Percentiles rank a stretch among this genome's conserved stretches.
phyloP scores from a whole-genome alignment of 2,113 vertebrate genomes.

The Oreotrochilus melanogaster region DNA sequence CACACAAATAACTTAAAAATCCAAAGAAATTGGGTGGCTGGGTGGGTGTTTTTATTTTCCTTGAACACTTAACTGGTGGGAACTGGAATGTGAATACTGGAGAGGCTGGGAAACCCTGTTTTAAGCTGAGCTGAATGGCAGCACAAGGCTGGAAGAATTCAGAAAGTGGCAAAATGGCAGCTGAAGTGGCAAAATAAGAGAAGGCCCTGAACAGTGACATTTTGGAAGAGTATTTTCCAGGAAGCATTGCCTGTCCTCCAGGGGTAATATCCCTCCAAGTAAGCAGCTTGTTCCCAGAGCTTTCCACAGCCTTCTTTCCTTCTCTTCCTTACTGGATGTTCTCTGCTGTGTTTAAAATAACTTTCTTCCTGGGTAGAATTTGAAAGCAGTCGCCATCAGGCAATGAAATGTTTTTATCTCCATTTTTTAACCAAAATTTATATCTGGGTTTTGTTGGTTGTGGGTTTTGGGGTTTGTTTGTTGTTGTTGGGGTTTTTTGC shows the following conservation, averaged over 20 bases:
- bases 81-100: not conserved
- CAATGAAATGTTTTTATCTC: slow-evolving; percentile 16
- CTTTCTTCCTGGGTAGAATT: not conserved
- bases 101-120: not conserved
- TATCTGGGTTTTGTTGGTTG: not conserved
- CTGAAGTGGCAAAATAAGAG: fast-evolving
- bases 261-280: not conserved
- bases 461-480: no score
- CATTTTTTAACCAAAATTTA: not conserved
- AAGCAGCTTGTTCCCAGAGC: not conserved
- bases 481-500: not conserved
- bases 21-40: not conserved
- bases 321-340: not conserved
- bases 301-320: not conserved
- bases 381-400: not conserved
- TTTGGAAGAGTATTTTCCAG: not conserved
- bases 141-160: not conserved
- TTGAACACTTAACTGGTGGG: not conserved
- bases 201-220: not conserved
- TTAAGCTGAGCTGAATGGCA: not conserved
- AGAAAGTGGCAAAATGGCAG: not conserved
- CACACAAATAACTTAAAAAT: not conserved
- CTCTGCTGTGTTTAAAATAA: not conserved
- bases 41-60: not conserved
- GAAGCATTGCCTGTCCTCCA: fast-evolving